Percentiles rank a stretch among this genome's conserved stretches.
phyloP scores from a whole-genome alignment of 2,888 invertebrate genomes.

The Anthophora plumipes region DNA sequence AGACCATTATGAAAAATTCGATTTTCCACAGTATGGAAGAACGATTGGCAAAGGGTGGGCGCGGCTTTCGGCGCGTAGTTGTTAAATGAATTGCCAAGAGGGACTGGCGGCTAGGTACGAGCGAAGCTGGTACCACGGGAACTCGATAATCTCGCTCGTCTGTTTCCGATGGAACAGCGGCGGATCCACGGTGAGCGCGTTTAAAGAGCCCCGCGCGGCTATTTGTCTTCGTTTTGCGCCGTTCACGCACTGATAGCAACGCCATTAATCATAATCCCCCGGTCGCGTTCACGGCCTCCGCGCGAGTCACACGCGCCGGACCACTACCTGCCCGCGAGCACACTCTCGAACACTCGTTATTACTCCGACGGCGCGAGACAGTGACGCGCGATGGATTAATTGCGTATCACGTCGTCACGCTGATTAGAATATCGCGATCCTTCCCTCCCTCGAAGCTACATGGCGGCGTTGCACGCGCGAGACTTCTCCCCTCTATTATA shows the following conservation, averaged over 20 bases:
- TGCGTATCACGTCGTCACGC: constrained; percentile 77
- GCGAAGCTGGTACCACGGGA: constrained; percentile 25
- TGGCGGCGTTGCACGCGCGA: constrained; percentile 7
- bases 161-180: constrained; percentile 67
- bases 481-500: constrained; percentile 48
- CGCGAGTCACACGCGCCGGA: not conserved
- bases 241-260: constrained; percentile 77
- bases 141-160: constrained; percentile 46
- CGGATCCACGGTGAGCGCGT: constrained; percentile 70
- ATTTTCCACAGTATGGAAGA: constrained; percentile 36
- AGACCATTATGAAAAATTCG: constrained; percentile 34
- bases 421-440: constrained; percentile 69
- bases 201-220: constrained; percentile 64
- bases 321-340: not conserved
- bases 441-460: constrained; percentile 44
- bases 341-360: constrained; percentile 62
- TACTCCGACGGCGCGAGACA: constrained; percentile 63
- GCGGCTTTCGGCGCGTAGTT: constrained; percentile 48
- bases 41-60: constrained; percentile 15
- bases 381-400: constrained; percentile 78
- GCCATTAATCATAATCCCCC: constrained; percentile 75
- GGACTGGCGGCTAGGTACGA: constrained; percentile 33
- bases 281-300: not conserved
- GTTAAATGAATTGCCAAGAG: constrained; percentile 51
- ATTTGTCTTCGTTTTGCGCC: constrained; percentile 78